Base-by-base conservation (phyloP, 2,888 invertebrate genomes). In the Boloria selene region DNA sequence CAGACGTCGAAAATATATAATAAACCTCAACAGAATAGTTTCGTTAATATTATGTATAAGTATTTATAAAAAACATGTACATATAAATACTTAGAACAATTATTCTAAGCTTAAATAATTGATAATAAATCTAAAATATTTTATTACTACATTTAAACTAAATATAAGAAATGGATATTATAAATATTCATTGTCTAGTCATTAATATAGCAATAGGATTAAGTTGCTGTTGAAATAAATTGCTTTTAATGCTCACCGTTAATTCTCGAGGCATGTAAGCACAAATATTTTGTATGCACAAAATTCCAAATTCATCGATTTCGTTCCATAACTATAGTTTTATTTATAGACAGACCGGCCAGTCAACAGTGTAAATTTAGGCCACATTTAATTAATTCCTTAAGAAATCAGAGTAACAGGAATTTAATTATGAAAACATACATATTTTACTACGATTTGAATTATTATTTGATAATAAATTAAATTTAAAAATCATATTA, bases 281-380 rank as follows among this genome's bases (percentile, higher is more conserved):
- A 72, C 72, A 73, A 74, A 74, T 63, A 60, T 66, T 67, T 71
- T 66, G 60, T 61, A 72, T 72, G 74, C 74, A 74, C 74, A 74
- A 74, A 69, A 61, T 54, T 66, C 62, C 49, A 70, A 70, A 64
- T 65, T 61, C 58, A 52, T 64, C 16, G 31, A 59, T 47, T 26
- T 59, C 49, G 49, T 47, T 47, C 59, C 47, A 49, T 45, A 47
- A 49, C 16, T 31, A 49, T 26, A 49, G 45, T 38, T 14, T 17
- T 56, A 6, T 17, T 2, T 49, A 10, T 18, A 50, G 17, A 50
- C 22, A 18, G 50, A 50, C 31, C 31, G 31, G 31, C 31, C 31
- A 10, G 10, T 38, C 31, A 38, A 2, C 31, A 38, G 2, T 38
- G 1, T 38, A 38, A 38, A 38, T 2, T 10, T 2, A 3, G 2